Conservation (phyloP, 2,113 vertebrate species). For the Aepyceros melampus region DNA sequence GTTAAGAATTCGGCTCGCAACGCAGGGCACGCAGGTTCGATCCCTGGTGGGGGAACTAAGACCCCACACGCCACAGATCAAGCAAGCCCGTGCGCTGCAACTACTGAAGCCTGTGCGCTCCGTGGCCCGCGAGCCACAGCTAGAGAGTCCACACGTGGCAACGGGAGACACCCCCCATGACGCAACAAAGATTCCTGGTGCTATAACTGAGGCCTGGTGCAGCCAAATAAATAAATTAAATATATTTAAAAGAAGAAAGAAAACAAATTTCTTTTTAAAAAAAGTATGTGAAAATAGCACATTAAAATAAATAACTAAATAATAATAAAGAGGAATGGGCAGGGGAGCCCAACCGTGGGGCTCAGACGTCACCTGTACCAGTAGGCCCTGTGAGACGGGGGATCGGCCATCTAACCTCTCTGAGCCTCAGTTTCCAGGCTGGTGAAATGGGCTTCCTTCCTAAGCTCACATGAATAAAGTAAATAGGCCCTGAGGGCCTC, state of each 20-base stretch:
- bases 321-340: not conserved
- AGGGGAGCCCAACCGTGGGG: accelerated
- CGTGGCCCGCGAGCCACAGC: accelerated
- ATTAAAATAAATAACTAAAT: not conserved
- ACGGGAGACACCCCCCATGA: not conserved
- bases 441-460: not conserved
- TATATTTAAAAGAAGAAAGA: not conserved
- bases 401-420: not conserved
- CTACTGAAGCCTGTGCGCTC: accelerated
- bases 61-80: not conserved
- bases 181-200: not conserved
- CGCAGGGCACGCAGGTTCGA: accelerated
- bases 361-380: not conserved
- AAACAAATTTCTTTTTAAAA: not conserved
- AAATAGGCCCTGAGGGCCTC: not conserved
- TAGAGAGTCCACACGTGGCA: not conserved
- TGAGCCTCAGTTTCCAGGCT: not conserved
- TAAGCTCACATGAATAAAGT: not conserved
- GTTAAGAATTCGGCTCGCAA: not conserved
- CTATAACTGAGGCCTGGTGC: not conserved
- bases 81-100: not conserved
- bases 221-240: not conserved
- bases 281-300: not conserved
- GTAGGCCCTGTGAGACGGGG: accelerated
- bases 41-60: not conserved